phyloP scores from a whole-genome alignment of 2,797 vertebrate genomes.

The Neopelma chrysocephalum region DNA sequence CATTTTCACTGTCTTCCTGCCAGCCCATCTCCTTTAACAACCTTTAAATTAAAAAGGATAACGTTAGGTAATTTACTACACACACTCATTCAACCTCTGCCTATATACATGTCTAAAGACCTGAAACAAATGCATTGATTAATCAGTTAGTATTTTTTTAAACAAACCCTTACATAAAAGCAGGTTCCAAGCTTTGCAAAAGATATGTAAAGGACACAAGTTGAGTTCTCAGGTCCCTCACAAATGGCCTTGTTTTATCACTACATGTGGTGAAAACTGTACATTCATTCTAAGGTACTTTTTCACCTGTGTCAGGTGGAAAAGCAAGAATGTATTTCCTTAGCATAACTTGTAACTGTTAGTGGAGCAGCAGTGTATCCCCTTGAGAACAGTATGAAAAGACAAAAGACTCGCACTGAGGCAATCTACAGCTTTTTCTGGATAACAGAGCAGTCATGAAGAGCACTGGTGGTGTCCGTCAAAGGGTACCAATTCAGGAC shows the following conservation, averaged over 20 bases:
- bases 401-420: not conserved
- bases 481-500: not conserved
- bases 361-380: not conserved
- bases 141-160: not conserved
- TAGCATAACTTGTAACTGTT: not conserved
- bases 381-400: not conserved
- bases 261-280: not conserved
- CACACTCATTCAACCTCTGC: not conserved
- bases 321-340: not conserved
- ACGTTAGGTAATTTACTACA: not conserved
- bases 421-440: not conserved
- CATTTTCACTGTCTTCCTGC: constrained; percentile 83
- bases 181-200: not conserved
- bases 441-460: not conserved
- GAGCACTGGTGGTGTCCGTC: not conserved
- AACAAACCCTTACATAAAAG: not conserved
- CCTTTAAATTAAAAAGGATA: constrained; percentile 45
- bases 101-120: not conserved
- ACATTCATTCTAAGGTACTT: not conserved
- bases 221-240: not conserved
- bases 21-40: constrained; percentile 85
- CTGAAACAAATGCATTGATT: not conserved
- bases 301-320: not conserved
- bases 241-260: not conserved
- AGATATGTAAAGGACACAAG: not conserved